phyloP scores from a whole-genome alignment of 2,888 invertebrate species.

The Hedychridium roseum region DNA sequence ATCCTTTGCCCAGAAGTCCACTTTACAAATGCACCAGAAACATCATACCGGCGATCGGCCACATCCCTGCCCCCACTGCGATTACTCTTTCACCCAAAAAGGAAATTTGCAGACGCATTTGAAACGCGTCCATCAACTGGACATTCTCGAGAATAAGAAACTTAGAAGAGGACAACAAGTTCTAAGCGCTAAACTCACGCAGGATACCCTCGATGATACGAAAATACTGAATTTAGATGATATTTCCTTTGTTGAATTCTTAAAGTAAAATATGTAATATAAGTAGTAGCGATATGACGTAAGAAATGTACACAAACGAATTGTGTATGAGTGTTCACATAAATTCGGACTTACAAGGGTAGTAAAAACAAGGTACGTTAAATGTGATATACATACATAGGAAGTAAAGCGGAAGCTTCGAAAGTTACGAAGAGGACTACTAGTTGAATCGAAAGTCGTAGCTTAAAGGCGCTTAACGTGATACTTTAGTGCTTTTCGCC shows the following conservation, averaged over 20 bases:
- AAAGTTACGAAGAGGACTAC: neutral
- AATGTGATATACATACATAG: neutral
- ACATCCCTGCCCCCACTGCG: slow-evolving; percentile 68
- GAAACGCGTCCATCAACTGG: slow-evolving; percentile 62
- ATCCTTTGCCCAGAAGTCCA: slow-evolving; percentile 70
- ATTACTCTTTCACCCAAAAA: slow-evolving; percentile 69
- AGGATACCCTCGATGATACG: slow-evolving; percentile 34
- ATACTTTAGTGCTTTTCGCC: neutral
- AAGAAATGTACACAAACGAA: too few relatives aligned
- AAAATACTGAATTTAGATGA: slow-evolving; percentile 50
- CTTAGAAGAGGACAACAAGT: slow-evolving; percentile 37
- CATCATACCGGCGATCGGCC: slow-evolving; percentile 69
- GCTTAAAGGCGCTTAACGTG: too few relatives aligned
- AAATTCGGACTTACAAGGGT: slow-evolving; percentile 1
- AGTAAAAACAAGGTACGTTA: neutral
- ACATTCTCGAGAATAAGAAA: slow-evolving; percentile 40
- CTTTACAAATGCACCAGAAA: slow-evolving; percentile 69
- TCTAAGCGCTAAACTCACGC: slow-evolving; percentile 37
- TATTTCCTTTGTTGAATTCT: slow-evolving; percentile 49
- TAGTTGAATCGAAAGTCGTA: neutral
- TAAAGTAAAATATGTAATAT: slow-evolving; percentile 28
- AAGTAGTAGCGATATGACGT: too few relatives aligned
- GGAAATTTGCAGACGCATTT: slow-evolving; percentile 71
- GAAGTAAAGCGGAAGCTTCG: neutral
- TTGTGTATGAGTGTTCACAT: neutral